A percentile compares a stretch with the other conserved stretches of the same genome.
Conservation (phyloP, 37 sponge, comb jelly and placozoan genomes). For the Beroe ovata region DNA sequence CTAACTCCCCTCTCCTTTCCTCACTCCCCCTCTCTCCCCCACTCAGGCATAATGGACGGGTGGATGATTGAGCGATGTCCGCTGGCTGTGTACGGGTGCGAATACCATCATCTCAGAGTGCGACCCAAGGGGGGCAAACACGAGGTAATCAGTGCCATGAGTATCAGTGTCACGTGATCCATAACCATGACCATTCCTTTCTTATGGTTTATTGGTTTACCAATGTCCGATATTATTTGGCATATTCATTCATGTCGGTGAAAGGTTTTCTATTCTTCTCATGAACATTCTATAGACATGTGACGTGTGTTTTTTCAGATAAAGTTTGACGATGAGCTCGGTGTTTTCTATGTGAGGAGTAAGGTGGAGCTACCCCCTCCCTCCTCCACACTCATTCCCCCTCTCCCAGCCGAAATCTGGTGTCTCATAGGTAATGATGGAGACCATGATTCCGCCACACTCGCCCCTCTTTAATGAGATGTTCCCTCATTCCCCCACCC, state of each 20-base stretch:
- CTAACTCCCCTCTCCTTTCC: too few relatives aligned
- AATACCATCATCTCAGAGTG: constrained; percentile 24
- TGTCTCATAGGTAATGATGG: constrained; percentile 50
- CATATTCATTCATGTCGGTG: too few relatives aligned
- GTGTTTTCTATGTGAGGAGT: constrained; percentile 40
- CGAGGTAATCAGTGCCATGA: constrained; percentile 45
- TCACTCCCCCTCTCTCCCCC: too few relatives aligned
- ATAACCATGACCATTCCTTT: too few relatives aligned
- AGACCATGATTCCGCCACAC: too few relatives aligned
- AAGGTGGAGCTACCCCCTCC: constrained; percentile 20
- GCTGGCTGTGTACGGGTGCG: constrained; percentile 46
- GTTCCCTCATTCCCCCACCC: too few relatives aligned
- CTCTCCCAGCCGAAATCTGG: constrained; percentile 40
- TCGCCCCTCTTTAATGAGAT: too few relatives aligned
- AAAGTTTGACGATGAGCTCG: constrained; percentile 51
- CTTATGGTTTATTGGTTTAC: too few relatives aligned
- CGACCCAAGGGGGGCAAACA: constrained; percentile 54
- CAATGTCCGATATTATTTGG: too few relatives aligned
- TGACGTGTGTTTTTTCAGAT: constrained; percentile 1
- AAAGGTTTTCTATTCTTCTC: too few relatives aligned
- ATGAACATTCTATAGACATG: too few relatives aligned
- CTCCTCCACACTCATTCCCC: neutral
- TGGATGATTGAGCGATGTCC: constrained; percentile 62
- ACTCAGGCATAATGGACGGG: constrained; percentile 62
- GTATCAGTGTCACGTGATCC: too few relatives aligned